Evolutionary conservation across 2,888 invertebrate genomes (phyloP), one percentile per base, ranked within the genome.

Genomic region (Odontocolon sp.): DNA sequence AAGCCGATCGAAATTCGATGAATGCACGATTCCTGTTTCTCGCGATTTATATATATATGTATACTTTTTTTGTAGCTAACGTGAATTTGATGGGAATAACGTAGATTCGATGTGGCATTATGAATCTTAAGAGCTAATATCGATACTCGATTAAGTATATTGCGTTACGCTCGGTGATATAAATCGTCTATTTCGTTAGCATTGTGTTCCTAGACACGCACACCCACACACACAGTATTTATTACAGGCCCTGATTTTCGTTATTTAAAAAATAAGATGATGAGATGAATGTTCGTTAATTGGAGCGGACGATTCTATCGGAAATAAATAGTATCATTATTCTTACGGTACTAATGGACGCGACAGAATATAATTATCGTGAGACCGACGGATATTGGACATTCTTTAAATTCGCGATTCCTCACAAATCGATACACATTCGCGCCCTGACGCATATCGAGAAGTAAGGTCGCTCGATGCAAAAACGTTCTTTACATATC

Each of bases 271-370:
- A n/a, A n/a, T n/a, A n/a, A n/a, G n/a, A n/a, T n/a, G n/a, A n/a
- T n/a, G n/a, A n/a, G n/a, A n/a, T n/a, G n/a, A n/a, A n/a, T 26
- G 33, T 47, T 63, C 54, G 50, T 64, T 50, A 59, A 77, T 71
- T 80, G 82, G 80, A 82, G 79, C 81, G 80, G 80, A 84, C 61
- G 73, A 78, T 77, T n/a, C 78, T 82, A 80, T 82, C 79, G 77
- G 63, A 82, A 86, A 86, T 86, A 86, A 86, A 86, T 82, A 80
- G 14, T 56, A 69, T 47, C 77, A 74, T 81, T 83, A 83, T 78
- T 77, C 84, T 86, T 85, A 86, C 47, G 79, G 77, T 79, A 67
- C 86, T 86, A 86, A 81, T 86, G 85, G 86, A 86, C 85, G 84
- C 83, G 83, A 84, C 77, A 67, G 80, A 84, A 86, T n/a, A n/a